Percentiles rank a stretch among this genome's conserved stretches.
Conservation (phyloP, 2,888 invertebrate species). For the Parnassius mnemosyne region DNA sequence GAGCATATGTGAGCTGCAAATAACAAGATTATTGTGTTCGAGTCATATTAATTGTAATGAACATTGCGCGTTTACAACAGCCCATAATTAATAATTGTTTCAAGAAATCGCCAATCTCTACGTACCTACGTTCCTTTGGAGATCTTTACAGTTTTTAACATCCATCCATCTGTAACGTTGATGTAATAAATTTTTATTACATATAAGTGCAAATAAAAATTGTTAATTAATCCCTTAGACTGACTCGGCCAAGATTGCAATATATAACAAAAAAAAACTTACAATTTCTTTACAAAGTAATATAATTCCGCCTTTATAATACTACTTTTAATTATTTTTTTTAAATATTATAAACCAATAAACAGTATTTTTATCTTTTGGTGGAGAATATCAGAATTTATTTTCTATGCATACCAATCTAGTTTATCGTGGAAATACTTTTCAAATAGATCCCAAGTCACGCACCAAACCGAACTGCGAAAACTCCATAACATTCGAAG, state of each 20-base stretch:
- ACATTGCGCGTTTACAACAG: constrained; percentile 16
- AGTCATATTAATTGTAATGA: constrained; percentile 20
- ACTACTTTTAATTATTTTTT: too few species aligned
- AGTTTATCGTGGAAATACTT: too few species aligned
- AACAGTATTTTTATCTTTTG: not conserved
- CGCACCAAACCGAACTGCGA: too few species aligned
- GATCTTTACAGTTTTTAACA: not conserved
- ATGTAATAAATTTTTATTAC: constrained; percentile 17
- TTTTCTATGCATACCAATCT: too few species aligned
- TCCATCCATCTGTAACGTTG: constrained; percentile 7
- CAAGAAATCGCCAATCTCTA: constrained; percentile 11
- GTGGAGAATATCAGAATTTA: too few species aligned
- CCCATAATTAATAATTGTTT: constrained; percentile 13
- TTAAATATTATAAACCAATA: not conserved
- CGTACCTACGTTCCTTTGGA: not conserved
- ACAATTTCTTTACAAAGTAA: too few species aligned
- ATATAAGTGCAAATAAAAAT: constrained; percentile 13
- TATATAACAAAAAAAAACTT: constrained; percentile 5
- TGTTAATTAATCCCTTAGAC: constrained; percentile 17
- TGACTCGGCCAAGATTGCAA: not conserved
- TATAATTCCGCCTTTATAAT: too few species aligned
- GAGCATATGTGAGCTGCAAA: constrained; percentile 25
- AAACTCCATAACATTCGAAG: too few species aligned
- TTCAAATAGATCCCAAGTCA: too few species aligned
- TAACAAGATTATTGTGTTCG: constrained; percentile 19